These are phyloP conservation scores for Sphaeridia pumilis DNA, from an alignment of 2,888 invertebrate genomes.

Conservation along the genomic window DNA sequence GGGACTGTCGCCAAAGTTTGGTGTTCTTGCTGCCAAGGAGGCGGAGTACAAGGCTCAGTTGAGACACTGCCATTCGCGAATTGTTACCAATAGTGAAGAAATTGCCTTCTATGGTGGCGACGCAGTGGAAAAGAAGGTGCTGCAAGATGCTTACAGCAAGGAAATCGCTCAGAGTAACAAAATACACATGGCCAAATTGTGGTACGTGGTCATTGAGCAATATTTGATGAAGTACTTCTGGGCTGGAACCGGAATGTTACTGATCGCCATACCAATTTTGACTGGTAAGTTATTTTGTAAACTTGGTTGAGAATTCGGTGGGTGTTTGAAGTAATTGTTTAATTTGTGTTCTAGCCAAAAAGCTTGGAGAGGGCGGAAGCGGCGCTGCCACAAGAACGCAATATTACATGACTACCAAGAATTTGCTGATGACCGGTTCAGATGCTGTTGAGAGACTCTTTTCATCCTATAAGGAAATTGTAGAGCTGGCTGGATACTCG, in stretches of 20 bases:
- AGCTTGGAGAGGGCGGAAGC: slow-evolving; percentile 40
- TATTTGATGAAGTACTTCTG: slow-evolving; percentile 99
- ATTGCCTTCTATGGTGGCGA: slow-evolving; percentile 98
- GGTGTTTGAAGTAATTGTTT: too few relatives aligned
- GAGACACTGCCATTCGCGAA: slow-evolving; percentile 80
- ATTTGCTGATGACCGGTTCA: slow-evolving; percentile 80
- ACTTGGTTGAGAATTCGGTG: background rate
- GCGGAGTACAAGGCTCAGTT: slow-evolving; percentile 86
- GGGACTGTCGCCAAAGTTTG: slow-evolving; percentile 80
- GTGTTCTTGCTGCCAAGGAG: slow-evolving; percentile 88
- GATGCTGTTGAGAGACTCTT: slow-evolving; percentile 70
- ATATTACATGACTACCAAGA: slow-evolving; percentile 91
- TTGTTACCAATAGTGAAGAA: slow-evolving; percentile 95
- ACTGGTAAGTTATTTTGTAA: slow-evolving; percentile 38
- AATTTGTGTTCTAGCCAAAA: slow-evolving; percentile 20
- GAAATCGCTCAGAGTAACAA: slow-evolving; percentile 29
- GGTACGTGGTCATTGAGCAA: slow-evolving; percentile 98
- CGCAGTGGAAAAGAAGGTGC: slow-evolving; percentile 48
- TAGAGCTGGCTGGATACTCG: slow-evolving; percentile 91
- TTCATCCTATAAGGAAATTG: slow-evolving; percentile 55
- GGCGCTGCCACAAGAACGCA: slow-evolving; percentile 54
- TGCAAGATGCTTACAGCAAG: slow-evolving; percentile 25
- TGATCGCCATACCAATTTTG: slow-evolving; percentile 83
- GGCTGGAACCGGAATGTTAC: slow-evolving; percentile 90
- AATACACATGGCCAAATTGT: slow-evolving; percentile 45